phyloP scores from a whole-genome alignment of 1,140 invertebrate species.

The Macrotrachela quadricornifera region DNA sequence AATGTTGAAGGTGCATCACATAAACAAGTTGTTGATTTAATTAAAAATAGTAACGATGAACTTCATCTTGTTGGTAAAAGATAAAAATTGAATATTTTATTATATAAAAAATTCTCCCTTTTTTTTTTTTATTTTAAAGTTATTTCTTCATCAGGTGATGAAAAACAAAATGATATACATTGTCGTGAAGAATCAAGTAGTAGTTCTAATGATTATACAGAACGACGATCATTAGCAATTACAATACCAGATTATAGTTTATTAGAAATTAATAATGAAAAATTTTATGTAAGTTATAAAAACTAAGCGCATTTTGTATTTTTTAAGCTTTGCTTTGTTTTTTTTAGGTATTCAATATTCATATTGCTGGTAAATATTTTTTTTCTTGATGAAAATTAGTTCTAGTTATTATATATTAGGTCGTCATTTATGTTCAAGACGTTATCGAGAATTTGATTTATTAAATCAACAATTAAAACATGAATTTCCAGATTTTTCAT shows the following conservation, averaged over 20 bases:
- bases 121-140: no score
- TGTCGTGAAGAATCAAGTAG: conserved; percentile 51
- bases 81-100: no score
- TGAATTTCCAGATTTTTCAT: conserved; percentile 87
- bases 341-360: conserved; percentile 69
- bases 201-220: conserved; percentile 84
- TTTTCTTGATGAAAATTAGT: no score
- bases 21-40: conserved; percentile 94
- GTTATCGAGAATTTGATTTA: conserved; percentile 82
- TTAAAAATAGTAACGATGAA: conserved; percentile 89
- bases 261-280: conserved; percentile 52
- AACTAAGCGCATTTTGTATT: neutral
- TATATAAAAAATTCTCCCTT: no score
- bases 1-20: conserved; percentile 97
- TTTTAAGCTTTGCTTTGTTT: neutral
- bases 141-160: neutral
- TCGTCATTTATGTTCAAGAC: conserved; percentile 72
- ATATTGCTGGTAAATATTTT: conserved; percentile 60
- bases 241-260: conserved; percentile 84
- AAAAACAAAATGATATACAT: neutral
- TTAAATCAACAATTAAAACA: conserved; percentile 71
- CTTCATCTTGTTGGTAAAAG: conserved; percentile 60
- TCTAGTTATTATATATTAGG: no score
- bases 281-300: conserved; percentile 47
- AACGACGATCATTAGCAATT: conserved; percentile 87